These are phyloP conservation scores for Drosophila falleni DNA, from an alignment of 2,888 invertebrate genomes.

Conservation along the genomic window DNA sequence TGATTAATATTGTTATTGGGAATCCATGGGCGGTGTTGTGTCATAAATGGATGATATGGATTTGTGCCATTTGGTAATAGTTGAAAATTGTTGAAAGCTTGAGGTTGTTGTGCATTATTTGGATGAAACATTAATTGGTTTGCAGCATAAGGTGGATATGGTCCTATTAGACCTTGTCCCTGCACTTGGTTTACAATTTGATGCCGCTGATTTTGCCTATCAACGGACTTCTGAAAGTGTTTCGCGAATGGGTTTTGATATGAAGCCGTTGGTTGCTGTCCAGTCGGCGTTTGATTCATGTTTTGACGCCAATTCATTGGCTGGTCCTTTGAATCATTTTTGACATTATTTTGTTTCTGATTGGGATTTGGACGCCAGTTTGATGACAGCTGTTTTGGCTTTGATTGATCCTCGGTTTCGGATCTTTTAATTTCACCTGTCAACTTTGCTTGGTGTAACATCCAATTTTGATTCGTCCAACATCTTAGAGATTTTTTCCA, in stretches of 20 bases:
- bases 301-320: neutral
- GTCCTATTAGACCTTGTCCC: neutral
- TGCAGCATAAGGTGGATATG: neutral
- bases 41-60: neutral
- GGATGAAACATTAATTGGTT: neutral
- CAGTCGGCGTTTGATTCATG: neutral
- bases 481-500: constrained; percentile 11
- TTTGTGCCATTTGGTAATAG: neutral
- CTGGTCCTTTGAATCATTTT: neutral
- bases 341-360: neutral
- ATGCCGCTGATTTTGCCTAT: neutral
- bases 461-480: constrained; percentile 8
- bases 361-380: neutral
- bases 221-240: constrained; percentile 6
- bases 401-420: neutral
- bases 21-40: neutral
- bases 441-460: neutral
- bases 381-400: neutral
- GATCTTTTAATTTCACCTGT: neutral
- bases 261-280: neutral
- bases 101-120: neutral
- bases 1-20: neutral
- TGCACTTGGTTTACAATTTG: neutral
- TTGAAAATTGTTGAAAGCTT: neutral
- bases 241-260: constrained; percentile 7